These are phyloP conservation scores for Harlomillsia oculata DNA, from an alignment of 1,140 invertebrate species.

Conservation along the genomic window DNA sequence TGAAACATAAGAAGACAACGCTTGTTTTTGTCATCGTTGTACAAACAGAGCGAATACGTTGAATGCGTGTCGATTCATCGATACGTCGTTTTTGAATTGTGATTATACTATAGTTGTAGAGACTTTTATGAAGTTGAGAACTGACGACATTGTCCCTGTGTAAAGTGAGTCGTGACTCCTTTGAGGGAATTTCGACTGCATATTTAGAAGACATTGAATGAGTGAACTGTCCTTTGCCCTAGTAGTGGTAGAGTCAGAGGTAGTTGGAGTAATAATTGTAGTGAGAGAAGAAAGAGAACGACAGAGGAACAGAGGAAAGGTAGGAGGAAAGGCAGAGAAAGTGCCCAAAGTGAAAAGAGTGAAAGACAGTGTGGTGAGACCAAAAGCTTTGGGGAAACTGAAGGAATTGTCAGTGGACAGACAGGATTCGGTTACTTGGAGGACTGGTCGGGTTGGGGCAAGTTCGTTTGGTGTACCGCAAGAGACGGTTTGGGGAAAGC, in stretches of 20 bases:
- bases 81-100: too few relatives aligned
- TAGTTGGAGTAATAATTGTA: neutral
- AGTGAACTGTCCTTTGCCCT: neutral
- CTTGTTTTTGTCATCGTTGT: too few relatives aligned
- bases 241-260: constrained; percentile 1
- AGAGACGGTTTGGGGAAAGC: constrained; percentile 1
- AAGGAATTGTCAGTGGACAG: neutral
- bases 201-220: constrained; percentile 1
- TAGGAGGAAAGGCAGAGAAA: neutral
- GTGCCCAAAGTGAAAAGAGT: neutral
- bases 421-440: neutral
- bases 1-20: too few relatives aligned
- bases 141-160: too few relatives aligned
- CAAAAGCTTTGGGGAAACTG: neutral
- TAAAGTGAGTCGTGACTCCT: too few relatives aligned
- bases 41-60: too few relatives aligned
- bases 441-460: neutral
- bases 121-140: too few relatives aligned
- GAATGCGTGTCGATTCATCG: too few relatives aligned
- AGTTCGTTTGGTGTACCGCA: neutral
- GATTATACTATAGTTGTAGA: too few relatives aligned
- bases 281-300: neutral
- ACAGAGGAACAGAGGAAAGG: neutral
- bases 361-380: neutral
- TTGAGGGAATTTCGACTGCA: too few relatives aligned